Percentiles rank a stretch among this genome's conserved stretches.
These are phyloP conservation scores for Pogonomyrmex californicus DNA, from an alignment of 1,140 invertebrate species.

Conservation along the genomic window DNA sequence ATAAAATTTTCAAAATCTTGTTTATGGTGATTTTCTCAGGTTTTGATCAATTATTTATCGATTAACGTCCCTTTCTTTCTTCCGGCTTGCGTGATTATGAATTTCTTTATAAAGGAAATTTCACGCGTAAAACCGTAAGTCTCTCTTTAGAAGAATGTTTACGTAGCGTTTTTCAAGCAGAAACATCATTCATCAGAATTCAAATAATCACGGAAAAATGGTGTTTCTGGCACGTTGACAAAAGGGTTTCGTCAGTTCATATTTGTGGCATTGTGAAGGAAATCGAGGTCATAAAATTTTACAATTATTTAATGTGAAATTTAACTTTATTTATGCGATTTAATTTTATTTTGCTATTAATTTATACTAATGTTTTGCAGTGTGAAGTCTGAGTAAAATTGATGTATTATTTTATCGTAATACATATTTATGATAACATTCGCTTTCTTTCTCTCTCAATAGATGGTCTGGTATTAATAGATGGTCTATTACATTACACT, in stretches of 20 bases:
- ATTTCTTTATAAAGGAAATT: neutral
- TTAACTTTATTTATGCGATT: neutral
- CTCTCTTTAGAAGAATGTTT: constrained; percentile 41
- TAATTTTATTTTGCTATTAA: neutral
- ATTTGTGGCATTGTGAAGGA: constrained; percentile 6
- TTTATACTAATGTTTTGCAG: neutral
- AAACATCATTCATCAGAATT: constrained; percentile 41
- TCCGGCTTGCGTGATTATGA: constrained; percentile 28
- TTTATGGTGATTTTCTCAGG: neutral
- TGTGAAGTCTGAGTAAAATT: neutral
- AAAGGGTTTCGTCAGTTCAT: constrained; percentile 36
- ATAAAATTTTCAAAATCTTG: neutral
- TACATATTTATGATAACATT: neutral
- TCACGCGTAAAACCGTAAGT: neutral
- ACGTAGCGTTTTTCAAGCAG: constrained; percentile 45
- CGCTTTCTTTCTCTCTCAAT: neutral
- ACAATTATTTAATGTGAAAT: neutral
- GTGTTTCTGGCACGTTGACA: constrained; percentile 50
- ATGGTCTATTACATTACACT: too few species aligned
- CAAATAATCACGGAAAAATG: constrained; percentile 59
- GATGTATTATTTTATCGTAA: neutral
- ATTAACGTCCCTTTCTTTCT: constrained; percentile 35
- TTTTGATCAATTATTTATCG: constrained; percentile 12
- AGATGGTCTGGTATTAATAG: neutral
- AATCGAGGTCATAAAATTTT: constrained; percentile 23